Evolutionary conservation across 2,113 vertebrate genomes (phyloP).

Genomic region (Leucosticte australis): DNA sequence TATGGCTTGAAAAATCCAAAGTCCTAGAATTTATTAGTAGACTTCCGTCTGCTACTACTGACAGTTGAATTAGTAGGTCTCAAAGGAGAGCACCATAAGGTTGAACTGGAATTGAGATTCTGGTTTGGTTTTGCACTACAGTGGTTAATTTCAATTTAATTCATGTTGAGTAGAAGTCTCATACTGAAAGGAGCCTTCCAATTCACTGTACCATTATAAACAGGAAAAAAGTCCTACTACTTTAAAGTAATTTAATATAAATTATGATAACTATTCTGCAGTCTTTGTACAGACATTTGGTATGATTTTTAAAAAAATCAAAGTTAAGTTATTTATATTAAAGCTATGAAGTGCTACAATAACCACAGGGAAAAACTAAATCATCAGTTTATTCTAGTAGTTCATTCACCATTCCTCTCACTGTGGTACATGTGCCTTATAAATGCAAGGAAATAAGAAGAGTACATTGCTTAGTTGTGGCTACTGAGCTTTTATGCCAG

Average conservation of each 20-base stretch:
- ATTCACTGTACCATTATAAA: neutral
- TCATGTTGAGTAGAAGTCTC: neutral
- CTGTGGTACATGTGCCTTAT: neutral
- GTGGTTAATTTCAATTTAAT: neutral
- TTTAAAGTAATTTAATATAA: neutral
- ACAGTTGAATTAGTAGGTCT: neutral
- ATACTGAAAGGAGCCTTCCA: neutral
- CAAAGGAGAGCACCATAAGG: rapidly evolving
- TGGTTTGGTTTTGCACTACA: neutral
- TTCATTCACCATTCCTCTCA: neutral
- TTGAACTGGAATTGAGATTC: neutral
- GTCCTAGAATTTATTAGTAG: neutral
- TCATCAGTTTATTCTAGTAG: neutral
- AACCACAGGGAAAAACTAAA: neutral
- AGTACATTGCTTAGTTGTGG: neutral
- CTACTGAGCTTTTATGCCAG: neutral
- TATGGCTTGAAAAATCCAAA: neutral
- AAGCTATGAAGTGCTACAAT: neutral
- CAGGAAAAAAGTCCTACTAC: neutral
- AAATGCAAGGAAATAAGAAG: neutral
- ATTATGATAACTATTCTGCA: neutral
- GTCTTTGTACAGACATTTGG: neutral
- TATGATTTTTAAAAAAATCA: neutral
- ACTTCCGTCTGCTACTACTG: neutral
- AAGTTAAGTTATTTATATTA: neutral